A percentile compares a stretch with the other conserved stretches of the same genome.
Conservation (phyloP, 2,888 invertebrate genomes). For the Callyntrura guangdongensis region DNA sequence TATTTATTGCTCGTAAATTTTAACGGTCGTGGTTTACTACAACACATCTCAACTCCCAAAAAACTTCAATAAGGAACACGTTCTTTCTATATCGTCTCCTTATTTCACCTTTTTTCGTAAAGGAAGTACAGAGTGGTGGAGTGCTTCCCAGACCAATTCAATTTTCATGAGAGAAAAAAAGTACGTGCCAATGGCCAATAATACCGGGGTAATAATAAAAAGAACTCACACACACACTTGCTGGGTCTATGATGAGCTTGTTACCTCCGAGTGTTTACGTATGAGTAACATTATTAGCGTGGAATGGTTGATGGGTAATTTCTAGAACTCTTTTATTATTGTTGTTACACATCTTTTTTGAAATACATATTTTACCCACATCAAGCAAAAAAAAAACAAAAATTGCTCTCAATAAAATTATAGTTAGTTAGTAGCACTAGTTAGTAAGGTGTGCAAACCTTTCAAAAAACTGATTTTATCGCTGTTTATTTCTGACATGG, state of each 20-base stretch:
- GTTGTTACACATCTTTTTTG: not conserved
- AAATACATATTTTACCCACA: no score
- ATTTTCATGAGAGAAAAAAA: not conserved
- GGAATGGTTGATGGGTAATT: not conserved
- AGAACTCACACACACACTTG: not conserved
- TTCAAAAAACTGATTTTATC: not conserved
- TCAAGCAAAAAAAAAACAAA: not conserved
- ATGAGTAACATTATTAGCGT: not conserved
- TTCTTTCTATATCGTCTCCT: no score
- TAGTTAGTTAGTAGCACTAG: not conserved
- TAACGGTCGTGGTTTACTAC: slow-evolving; percentile 59
- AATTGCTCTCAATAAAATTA: not conserved
- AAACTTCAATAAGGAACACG: not conserved
- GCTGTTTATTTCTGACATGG: not conserved
- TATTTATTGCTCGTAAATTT: slow-evolving; percentile 70
- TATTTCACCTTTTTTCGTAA: no score
- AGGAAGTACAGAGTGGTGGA: not conserved
- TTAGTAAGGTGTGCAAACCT: not conserved
- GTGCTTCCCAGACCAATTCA: not conserved
- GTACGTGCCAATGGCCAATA: slow-evolving; percentile 28
- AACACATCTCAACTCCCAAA: not conserved
- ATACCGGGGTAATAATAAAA: no score
- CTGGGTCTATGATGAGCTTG: not conserved
- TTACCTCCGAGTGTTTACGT: not conserved
- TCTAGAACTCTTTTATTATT: not conserved